phyloP scores from a whole-genome alignment of 2,113 vertebrate species.

The Elanus axillaris region DNA sequence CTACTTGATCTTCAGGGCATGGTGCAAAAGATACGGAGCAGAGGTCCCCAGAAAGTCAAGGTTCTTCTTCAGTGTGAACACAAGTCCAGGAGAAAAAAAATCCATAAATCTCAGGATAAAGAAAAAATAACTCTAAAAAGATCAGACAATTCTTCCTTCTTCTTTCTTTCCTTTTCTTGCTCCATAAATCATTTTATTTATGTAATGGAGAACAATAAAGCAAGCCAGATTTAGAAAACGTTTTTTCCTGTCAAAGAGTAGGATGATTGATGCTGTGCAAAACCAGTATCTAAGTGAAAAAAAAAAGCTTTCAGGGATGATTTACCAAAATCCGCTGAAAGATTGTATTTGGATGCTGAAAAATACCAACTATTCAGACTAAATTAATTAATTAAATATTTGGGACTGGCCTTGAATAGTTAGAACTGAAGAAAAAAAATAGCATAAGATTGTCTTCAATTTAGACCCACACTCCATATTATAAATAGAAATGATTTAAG shows the following conservation, averaged over 20 bases:
- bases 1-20: neutral
- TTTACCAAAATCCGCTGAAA: constrained; percentile 29
- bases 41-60: neutral
- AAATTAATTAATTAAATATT: constrained; percentile 32
- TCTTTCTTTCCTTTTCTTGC: neutral
- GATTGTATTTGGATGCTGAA: neutral
- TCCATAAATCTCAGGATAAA: neutral
- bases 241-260: constrained; percentile 23
- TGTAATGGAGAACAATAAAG: constrained; percentile 44
- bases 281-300: neutral
- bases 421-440: neutral
- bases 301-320: constrained; percentile 24
- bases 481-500: neutral
- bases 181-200: constrained; percentile 65
- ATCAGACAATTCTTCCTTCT: neutral
- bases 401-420: neutral
- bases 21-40: neutral
- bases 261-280: constrained; percentile 57
- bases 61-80: neutral
- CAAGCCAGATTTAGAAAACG: constrained; percentile 41
- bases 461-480: neutral
- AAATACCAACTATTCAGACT: neutral
- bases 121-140: neutral
- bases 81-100: neutral
- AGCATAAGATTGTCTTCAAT: neutral